phyloP scores from a whole-genome alignment of 2,113 vertebrate species.

The Proterorhinus semilunaris region DNA sequence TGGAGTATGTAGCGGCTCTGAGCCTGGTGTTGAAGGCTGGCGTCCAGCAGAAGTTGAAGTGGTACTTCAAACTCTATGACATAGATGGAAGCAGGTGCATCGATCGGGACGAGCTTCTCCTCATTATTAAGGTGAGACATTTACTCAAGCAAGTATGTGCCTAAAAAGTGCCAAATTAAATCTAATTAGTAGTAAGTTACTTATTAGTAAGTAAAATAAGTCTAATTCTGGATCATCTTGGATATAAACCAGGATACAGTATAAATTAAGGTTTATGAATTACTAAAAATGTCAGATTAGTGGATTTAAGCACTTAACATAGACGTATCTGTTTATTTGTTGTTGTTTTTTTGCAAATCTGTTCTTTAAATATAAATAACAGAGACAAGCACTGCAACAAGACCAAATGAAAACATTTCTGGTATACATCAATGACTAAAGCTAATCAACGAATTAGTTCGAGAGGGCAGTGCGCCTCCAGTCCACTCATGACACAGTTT shows the following conservation, averaged over 20 bases:
- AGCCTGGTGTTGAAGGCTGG: constrained; percentile 82
- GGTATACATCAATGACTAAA: background rate
- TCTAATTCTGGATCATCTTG: background rate
- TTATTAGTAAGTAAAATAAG: too few species aligned
- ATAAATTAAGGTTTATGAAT: background rate
- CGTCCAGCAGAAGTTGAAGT: constrained; percentile 85
- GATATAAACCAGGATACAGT: background rate
- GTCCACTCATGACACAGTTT: background rate
- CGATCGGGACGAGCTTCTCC: constrained; percentile 80
- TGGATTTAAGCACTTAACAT: too few species aligned
- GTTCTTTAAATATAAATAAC: too few species aligned
- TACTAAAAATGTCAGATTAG: background rate
- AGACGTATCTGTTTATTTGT: too few species aligned
- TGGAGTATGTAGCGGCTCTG: constrained; percentile 85
- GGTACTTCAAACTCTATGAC: constrained; percentile 86
- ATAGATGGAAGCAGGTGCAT: constrained; percentile 84
- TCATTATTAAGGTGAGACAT: constrained; percentile 78
- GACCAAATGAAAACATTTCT: too few species aligned
- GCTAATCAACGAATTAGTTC: background rate
- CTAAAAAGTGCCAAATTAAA: too few species aligned
- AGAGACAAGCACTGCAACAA: too few species aligned
- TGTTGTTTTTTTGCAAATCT: too few species aligned
- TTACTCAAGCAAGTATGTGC: too few species aligned
- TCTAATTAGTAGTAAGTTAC: too few species aligned
- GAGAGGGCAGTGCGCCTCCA: too few species aligned